Evolutionary conservation across 2,113 vertebrate genomes (phyloP).

Genomic region (Catharus minimus): DNA sequence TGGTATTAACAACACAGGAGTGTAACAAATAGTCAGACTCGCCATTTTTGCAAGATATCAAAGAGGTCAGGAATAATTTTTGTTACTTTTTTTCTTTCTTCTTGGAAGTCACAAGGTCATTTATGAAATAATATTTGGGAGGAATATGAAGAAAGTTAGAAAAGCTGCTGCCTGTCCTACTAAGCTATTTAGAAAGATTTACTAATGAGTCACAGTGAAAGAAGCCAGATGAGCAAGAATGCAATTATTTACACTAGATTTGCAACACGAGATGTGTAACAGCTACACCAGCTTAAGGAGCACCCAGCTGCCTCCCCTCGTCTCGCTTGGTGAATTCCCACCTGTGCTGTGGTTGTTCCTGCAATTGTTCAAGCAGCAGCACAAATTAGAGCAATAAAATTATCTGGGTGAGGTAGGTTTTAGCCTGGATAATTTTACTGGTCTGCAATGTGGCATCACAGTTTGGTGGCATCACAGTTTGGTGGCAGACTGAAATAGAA

Average conservation of each 20-base stretch:
- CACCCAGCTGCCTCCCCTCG: background rate
- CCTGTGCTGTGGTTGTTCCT: background rate
- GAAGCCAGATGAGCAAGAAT: background rate
- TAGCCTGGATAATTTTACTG: background rate
- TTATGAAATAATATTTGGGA: background rate
- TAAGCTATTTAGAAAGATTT: background rate
- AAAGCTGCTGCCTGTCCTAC: background rate
- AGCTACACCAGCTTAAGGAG: background rate
- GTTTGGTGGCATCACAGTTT: background rate
- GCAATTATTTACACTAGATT: slow-evolving; percentile 6
- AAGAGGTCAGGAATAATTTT: background rate
- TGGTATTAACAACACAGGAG: slow-evolving; percentile 2
- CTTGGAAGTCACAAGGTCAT: background rate
- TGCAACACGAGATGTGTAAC: background rate
- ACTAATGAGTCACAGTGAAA: slow-evolving; percentile 2
- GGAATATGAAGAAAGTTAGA: background rate
- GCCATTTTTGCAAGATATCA: background rate
- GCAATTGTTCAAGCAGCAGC: background rate
- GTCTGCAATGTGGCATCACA: background rate
- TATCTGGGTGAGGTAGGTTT: background rate
- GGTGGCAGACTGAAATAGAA: background rate
- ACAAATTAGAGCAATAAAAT: background rate
- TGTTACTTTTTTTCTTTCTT: background rate
- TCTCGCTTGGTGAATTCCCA: background rate
- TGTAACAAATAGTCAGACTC: slow-evolving; percentile 2